Conservation (phyloP, 2,113 vertebrate genomes). For the Paramisgurnus dabryanus region DNA sequence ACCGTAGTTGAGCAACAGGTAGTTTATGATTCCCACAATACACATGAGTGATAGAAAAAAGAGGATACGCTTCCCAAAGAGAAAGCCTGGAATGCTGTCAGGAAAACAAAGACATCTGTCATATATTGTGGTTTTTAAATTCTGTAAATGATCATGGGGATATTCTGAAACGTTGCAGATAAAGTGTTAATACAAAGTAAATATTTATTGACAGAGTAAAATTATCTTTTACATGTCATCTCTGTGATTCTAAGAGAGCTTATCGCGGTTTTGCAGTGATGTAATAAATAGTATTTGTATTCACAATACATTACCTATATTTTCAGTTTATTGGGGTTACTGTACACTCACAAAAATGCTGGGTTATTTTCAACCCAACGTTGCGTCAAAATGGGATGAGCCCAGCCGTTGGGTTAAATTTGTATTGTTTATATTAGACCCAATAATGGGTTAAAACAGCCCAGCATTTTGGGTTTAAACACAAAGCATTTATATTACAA, state of each 20-base stretch:
- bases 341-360: too few relatives aligned
- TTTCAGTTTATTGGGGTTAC: background rate
- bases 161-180: too few relatives aligned
- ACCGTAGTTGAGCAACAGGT: constrained; percentile 75
- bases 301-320: background rate
- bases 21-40: constrained; percentile 85
- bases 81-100: constrained; percentile 86
- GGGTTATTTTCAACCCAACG: too few relatives aligned
- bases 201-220: background rate
- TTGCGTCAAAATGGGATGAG: too few relatives aligned
- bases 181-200: background rate
- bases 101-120: background rate
- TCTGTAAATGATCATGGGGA: too few relatives aligned
- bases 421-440: too few relatives aligned
- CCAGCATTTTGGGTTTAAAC: too few relatives aligned
- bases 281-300: background rate
- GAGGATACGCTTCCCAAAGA: constrained; percentile 92
- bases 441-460: too few relatives aligned
- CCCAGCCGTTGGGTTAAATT: too few relatives aligned
- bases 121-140: background rate
- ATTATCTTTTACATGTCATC: background rate
- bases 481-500: too few relatives aligned
- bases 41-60: constrained; percentile 90
- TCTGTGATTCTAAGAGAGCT: background rate
- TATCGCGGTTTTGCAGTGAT: background rate